A percentile compares a stretch with the other conserved stretches of the same genome.
These are phyloP conservation scores for Prochilodus magdalenae DNA, from an alignment of 2,113 vertebrate species.

Conservation along the genomic window DNA sequence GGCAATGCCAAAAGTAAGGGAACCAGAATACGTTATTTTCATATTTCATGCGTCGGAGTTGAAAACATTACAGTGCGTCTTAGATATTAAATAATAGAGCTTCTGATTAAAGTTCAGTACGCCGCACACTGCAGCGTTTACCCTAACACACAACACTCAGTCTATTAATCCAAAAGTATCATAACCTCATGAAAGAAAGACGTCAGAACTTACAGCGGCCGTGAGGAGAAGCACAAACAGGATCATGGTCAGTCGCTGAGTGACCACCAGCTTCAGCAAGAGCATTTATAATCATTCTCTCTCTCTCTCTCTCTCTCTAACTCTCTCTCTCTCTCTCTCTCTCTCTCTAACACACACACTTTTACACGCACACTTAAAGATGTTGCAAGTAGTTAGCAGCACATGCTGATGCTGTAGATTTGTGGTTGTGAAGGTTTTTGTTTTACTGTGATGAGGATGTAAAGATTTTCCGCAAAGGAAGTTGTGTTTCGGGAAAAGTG, in stretches of 20 bases:
- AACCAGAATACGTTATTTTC: too few species aligned
- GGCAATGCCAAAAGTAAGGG: too few species aligned
- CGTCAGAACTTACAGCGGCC: slow-evolving; percentile 59
- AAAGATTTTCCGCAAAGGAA: neutral
- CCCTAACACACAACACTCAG: neutral
- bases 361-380: neutral
- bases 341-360: neutral
- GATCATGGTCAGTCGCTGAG: slow-evolving; percentile 55
- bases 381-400: neutral
- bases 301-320: neutral
- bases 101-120: too few species aligned
- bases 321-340: neutral
- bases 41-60: too few species aligned
- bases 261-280: neutral
- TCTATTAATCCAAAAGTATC: too few species aligned
- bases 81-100: too few species aligned
- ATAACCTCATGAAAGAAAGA: neutral
- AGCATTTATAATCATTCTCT: slow-evolving; percentile 25
- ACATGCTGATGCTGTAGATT: neutral
- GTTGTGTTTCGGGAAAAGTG: neutral
- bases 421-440: neutral
- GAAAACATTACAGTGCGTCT: too few species aligned
- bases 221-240: slow-evolving; percentile 59
- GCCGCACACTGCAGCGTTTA: too few species aligned
- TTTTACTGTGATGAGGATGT: neutral